Evolutionary conservation across 2,797 vertebrate genomes (phyloP).

Genomic region (Poecilia gillii): DNA sequence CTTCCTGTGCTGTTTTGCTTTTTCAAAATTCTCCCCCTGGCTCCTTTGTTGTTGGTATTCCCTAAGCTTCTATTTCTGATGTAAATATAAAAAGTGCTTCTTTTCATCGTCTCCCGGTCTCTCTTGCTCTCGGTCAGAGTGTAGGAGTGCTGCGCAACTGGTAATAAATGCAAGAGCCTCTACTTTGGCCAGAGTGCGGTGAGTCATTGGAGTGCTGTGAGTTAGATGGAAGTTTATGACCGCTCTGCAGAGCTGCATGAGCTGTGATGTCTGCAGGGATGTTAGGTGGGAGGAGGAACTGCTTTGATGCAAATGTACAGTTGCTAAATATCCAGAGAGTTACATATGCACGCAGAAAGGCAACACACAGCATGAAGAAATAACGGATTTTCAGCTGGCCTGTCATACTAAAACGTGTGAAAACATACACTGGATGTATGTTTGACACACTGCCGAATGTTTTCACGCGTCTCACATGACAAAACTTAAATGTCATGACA

Average conservation of each 20-base stretch:
- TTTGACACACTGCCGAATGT: background rate
- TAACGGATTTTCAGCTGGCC: background rate
- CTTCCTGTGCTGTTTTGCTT: background rate
- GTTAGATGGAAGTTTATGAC: conserved; percentile 39
- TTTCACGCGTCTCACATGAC: background rate
- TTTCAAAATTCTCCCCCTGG: background rate
- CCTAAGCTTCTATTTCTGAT: background rate
- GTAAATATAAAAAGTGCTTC: conserved; percentile 1
- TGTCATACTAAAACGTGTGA: background rate
- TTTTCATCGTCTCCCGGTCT: conserved; percentile 18
- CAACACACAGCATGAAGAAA: background rate
- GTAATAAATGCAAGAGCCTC: conserved; percentile 51
- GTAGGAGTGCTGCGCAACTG: conserved; percentile 53
- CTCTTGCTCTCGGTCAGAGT: conserved; percentile 23
- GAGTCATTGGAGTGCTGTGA: conserved; percentile 54
- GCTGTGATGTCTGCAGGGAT: conserved; percentile 43
- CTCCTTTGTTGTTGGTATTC: background rate
- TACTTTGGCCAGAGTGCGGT: conserved; percentile 46
- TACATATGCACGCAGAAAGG: background rate
- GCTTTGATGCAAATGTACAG: conserved; percentile 15
- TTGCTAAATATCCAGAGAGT: background rate
- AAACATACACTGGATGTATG: background rate
- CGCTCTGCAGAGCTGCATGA: conserved; percentile 25
- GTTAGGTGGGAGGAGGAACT: conserved; percentile 10
- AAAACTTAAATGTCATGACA: background rate